Conservation (phyloP, 2,888 invertebrate species). For the Dendrolimus pini region DNA sequence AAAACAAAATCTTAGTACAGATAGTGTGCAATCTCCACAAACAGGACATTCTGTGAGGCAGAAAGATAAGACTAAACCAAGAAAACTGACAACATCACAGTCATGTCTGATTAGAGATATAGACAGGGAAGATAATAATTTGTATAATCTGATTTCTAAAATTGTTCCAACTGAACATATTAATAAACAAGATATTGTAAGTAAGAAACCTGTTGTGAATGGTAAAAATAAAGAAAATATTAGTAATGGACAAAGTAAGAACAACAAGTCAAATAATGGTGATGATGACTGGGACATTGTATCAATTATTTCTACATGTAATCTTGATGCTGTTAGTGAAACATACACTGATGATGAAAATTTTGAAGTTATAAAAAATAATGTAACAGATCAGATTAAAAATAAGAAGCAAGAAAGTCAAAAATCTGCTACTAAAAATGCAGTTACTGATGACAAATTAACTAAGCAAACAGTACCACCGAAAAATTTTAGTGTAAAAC, state of each 20-base stretch:
- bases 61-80: slow-evolving; percentile 51
- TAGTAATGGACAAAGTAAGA: background rate
- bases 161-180: slow-evolving; percentile 55
- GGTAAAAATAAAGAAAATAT: background rate
- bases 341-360: slow-evolving; percentile 65
- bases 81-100: slow-evolving; percentile 50
- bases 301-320: slow-evolving; percentile 41
- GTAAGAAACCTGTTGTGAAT: background rate
- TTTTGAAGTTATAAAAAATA: slow-evolving; percentile 23
- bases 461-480: background rate
- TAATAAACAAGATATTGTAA: slow-evolving; percentile 22
- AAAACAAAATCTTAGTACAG: slow-evolving; percentile 35
- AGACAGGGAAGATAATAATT: slow-evolving; percentile 38
- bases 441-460: background rate
- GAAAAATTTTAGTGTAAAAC: background rate
- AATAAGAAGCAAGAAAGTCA: slow-evolving; percentile 4
- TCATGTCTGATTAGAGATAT: slow-evolving; percentile 53
- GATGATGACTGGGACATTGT: slow-evolving; percentile 49
- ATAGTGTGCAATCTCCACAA: slow-evolving; percentile 44
- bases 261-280: slow-evolving; percentile 24
- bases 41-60: slow-evolving; percentile 31
- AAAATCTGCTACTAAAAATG: slow-evolving; percentile 4
- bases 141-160: slow-evolving; percentile 58
- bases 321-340: slow-evolving; percentile 45
- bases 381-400: slow-evolving; percentile 4